Conservation (phyloP, 1,140 invertebrate genomes). For the Oryctes rhinoceros region DNA sequence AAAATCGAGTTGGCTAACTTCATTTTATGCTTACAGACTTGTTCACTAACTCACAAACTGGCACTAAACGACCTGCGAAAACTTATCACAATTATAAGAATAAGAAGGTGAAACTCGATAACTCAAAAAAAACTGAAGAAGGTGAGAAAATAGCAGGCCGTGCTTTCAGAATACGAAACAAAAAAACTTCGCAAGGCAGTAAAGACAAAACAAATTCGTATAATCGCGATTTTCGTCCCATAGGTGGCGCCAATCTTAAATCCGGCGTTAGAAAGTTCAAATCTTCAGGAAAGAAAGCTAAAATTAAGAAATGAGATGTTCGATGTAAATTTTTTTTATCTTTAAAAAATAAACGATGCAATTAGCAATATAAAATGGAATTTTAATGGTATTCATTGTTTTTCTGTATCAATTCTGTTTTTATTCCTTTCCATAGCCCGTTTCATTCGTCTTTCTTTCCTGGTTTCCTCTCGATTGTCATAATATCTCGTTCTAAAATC, state of each 20-base stretch:
- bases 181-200: not conserved
- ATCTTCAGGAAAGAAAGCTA: constrained; percentile 13
- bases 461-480: constrained; percentile 68
- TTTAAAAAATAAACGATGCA: constrained; percentile 37
- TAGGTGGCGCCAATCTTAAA: constrained; percentile 30
- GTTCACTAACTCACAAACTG: constrained; percentile 15
- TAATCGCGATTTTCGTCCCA: constrained; percentile 44
- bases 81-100: constrained; percentile 11
- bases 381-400: not conserved
- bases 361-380: too few relatives aligned
- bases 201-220: constrained; percentile 39
- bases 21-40: constrained; percentile 26
- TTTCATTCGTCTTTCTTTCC: constrained; percentile 64
- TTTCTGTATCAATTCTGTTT: constrained; percentile 45
- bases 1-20: not conserved
- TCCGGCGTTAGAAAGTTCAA: constrained; percentile 25
- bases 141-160: constrained; percentile 3
- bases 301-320: constrained; percentile 34
- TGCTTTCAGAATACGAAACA: constrained; percentile 31
- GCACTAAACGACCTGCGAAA: constrained; percentile 21
- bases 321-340: constrained; percentile 43
- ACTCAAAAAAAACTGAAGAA: not conserved
- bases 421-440: constrained; percentile 52
- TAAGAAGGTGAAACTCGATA: constrained; percentile 12
- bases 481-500: constrained; percentile 75